Evolutionary conservation across 2,113 vertebrate species (phyloP), one percentile per base, ranked within the genome.

Genomic region (Platysteira castanea): DNA sequence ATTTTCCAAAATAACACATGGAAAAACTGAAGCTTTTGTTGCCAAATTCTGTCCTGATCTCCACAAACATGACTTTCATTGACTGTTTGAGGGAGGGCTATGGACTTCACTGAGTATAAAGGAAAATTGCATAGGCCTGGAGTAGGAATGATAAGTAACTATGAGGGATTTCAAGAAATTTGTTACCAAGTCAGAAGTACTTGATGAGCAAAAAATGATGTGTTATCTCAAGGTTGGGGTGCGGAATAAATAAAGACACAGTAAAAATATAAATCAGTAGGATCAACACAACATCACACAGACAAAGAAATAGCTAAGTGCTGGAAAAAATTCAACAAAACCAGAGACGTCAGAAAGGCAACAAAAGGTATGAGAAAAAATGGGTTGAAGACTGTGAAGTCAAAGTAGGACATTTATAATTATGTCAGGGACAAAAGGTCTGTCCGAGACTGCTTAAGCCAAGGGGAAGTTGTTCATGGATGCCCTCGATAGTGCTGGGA

Each of bases 371-470:
- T 83, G 33, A 84, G 80, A 84, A 94, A 80, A 90, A 42, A 76
- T 61, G 28, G 10, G 31, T 6, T 69, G 87, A 69, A 84, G 13
- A 26, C 14, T 39, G 41, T 59, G 50, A 91, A 95, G 86, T 57
- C 52, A 73, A 90, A 90, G 52, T 37, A 75, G 21, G 26, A 33
- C 56, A 84, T 95, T 82, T 84, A 54, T 54, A 92, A 91, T 52
- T 79, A 56, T 44, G 31, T 87, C 49, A 89, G 73, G 94, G 87
- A 80, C 82, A 94, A 97, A 97, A 93, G 89, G 90, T 96, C 93
- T 95, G 37, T 90, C 83, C 86, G 61, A 82, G 15, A 65, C 78
- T 77, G 12, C 24, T 68, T 68, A 84, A 60, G 82, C 65, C 94
- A 74, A 92, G 20, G 61, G 93, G 85, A 96, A 94, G 74, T 85